Evolutionary conservation across 2,797 vertebrate genomes (phyloP), one percentile per base, ranked within the genome.

Genomic region (Ptychadena robeensis): DNA sequence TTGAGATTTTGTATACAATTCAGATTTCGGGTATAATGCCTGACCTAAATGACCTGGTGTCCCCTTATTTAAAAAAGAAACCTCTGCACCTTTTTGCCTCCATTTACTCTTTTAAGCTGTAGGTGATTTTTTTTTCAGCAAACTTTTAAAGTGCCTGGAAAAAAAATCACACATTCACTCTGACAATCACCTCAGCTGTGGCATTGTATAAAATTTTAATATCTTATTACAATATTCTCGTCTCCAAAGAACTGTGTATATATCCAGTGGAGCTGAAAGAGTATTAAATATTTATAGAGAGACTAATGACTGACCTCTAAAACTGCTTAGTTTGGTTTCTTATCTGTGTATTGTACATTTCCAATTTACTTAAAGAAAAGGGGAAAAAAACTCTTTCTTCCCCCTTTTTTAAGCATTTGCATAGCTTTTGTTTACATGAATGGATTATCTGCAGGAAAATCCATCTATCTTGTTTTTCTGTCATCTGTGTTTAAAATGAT

Each of bases 271-370:
- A 85, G 78, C 83, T 85, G 83, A 85, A 85, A 80, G 67, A 80
- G 72, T 88, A 87, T 90, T 79, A 89, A 89, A 89, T 88, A 89
- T 88, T 89, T 88, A 89, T 88, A 69, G 28, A 80, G 30, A 64
- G 38, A 75, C 80, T 87, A 88, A 87, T 85, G 84, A 87, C 82
- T 0, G 0, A 89, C 88, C 86, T 88, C 87, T 87, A 88, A 89
- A 91, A 88, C 75, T 88, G 85, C 79, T 87, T 87, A 89, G 88
- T 83, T 88, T 82, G 31, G 81, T 88, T 89, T 88, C 86, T 78
- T 85, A 86, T 80, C 86, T 88, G 32, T 81, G 71, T 69, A 69
- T 81, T 85, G 78, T 81, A 85, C 78, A 48, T 73, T 79, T 83
- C 68, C 74, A 83, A 83, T 78, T 80, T 85, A 80, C 79, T 75